Evolutionary conservation across 1,140 invertebrate genomes (phyloP).

Genomic region (Phymastichus coffea): DNA sequence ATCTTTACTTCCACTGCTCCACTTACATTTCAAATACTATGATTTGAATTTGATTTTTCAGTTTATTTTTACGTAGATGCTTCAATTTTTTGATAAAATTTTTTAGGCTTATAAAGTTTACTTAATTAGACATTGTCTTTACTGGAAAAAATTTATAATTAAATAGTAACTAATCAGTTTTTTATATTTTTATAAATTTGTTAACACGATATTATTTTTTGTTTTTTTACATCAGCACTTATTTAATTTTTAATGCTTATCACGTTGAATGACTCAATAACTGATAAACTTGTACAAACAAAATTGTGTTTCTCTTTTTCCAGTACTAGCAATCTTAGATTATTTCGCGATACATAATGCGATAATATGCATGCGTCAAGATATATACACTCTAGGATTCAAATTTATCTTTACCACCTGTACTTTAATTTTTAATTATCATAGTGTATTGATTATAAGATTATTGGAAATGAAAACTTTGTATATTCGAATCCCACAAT

Average conservation of each 20-base stretch:
- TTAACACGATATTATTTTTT: neutral
- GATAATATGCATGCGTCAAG: conserved; percentile 36
- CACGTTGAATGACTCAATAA: neutral
- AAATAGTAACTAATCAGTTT: too few species aligned
- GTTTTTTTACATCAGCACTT: conserved; percentile 1
- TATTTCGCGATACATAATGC: conserved; percentile 1
- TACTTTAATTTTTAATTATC: conserved; percentile 33
- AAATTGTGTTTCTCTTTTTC: conserved; percentile 19
- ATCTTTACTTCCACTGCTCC: neutral
- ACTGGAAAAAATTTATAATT: conserved; percentile 7
- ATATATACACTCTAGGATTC: conserved; percentile 55
- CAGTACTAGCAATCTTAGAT: conserved; percentile 19
- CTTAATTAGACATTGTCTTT: conserved; percentile 6
- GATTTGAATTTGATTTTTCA: conserved; percentile 1
- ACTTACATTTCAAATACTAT: neutral
- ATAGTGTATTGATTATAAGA: too few species aligned
- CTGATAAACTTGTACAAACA: too few species aligned
- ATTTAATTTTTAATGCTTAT: neutral
- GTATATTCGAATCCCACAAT: neutral
- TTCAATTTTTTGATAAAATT: conserved; percentile 3
- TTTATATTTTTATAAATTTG: neutral
- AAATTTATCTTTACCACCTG: conserved; percentile 45
- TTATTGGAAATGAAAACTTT: conserved; percentile 16
- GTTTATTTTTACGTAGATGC: neutral
- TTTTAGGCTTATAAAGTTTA: conserved; percentile 19